These are phyloP conservation scores for Drosophila niveifrons DNA, from an alignment of 2,888 invertebrate genomes.

Conservation along the genomic window DNA sequence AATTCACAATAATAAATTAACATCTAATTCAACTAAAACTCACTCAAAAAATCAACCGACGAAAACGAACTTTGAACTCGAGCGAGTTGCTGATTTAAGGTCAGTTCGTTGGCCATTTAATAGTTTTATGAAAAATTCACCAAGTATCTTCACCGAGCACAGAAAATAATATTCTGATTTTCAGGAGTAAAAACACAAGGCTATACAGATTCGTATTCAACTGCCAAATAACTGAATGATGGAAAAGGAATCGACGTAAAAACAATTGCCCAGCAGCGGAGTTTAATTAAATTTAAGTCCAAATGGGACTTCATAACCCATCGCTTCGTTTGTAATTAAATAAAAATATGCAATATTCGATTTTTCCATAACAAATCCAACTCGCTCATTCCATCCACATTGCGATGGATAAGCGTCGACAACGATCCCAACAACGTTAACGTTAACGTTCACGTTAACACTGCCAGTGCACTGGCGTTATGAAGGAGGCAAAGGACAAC, in stretches of 20 bases:
- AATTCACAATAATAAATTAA: too few species aligned
- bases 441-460: constrained; percentile 7
- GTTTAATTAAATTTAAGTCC: constrained; percentile 61
- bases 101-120: constrained; percentile 11
- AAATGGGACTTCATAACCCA: constrained; percentile 62
- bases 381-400: not conserved
- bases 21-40: not conserved
- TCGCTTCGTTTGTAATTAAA: constrained; percentile 60
- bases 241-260: not conserved
- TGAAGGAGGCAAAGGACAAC: constrained; percentile 36
- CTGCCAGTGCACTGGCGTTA: too few species aligned
- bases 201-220: not conserved
- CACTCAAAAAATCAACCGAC: constrained; percentile 6
- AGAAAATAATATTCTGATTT: not conserved
- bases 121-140: too few species aligned
- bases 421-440: constrained; percentile 14
- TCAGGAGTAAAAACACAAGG: constrained; percentile 4
- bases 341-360: constrained; percentile 63
- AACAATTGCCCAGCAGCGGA: constrained; percentile 16
- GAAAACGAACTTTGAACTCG: not conserved
- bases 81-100: constrained; percentile 21
- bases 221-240: constrained; percentile 3
- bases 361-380: constrained; percentile 62
- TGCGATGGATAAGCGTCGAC: constrained; percentile 53
- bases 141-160: too few species aligned